Base-by-base conservation (phyloP, 2,113 vertebrate genomes). In the Choloepus hoffmanni region DNA sequence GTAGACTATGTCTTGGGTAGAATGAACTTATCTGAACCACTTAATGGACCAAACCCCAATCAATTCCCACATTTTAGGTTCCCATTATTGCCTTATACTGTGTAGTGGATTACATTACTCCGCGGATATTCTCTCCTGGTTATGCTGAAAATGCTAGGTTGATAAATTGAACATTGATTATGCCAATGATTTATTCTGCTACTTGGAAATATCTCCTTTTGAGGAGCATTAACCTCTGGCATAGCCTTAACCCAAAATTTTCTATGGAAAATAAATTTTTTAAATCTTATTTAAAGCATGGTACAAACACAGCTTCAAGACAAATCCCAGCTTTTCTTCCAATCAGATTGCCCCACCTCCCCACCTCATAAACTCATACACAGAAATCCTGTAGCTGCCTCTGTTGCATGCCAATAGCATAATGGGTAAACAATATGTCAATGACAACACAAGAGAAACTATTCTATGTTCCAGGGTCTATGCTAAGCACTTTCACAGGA, bases 1-100 rank as follows among this genome's bases (percentile, higher is more conserved):
- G 1, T 74, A 81, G 60, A 30, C 70, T 72, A n/a, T 77, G n/a
- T 74, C 63, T 90, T 74, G 3, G 58, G 58, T 68, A 50, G 43
- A 68, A 81, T 68, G 43, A 85, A 85, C 50, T 81, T 92, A 58
- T 36, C 67, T 92, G n/a, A 18, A 60, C 76, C 62, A 92, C 50
- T 55, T 78, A 91, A 45, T 93, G 78, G 5, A 55, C 19, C 36
- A 95, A 93, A 74, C 15, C 3, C 23, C 58, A 82, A 72, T 21
- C 16, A 74, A 33, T 79, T 84, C n/a, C 19, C 48, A 58, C 15
- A 62, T 53, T 79, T 73, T 82, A 36, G n/a, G 18, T 78, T 62
- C 50, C 19, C 16, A 40, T 85, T n/a, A 48, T 30, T 87, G 62
- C 33, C 55, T 62, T 73, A 13, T 55, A 15, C 45, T 72, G 55